Conservation (phyloP, 2,888 invertebrate species). For the Lasioglossum villosulum region DNA sequence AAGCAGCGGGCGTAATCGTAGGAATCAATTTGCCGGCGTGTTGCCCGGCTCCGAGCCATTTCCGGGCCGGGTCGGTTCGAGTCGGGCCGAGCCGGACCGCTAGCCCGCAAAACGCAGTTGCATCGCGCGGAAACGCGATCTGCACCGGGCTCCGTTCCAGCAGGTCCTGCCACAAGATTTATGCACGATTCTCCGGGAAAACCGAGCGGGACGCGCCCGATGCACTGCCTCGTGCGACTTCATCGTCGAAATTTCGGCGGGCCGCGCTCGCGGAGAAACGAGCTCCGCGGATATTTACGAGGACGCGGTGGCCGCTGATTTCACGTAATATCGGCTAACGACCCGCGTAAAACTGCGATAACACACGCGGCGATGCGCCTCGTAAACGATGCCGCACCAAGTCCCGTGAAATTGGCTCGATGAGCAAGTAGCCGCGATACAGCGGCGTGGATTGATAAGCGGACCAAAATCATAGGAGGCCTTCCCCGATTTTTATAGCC, state of each 20-base stretch:
- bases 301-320: conserved; percentile 14
- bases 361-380: background rate
- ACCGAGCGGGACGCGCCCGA: conserved; percentile 48
- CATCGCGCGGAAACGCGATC: conserved; percentile 46
- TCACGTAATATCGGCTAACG: conserved; percentile 15
- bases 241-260: conserved; percentile 21
- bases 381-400: conserved; percentile 5
- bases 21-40: conserved; percentile 56
- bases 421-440: background rate
- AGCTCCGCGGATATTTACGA: conserved; percentile 27
- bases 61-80: conserved; percentile 40
- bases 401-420: conserved; percentile 16
- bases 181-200: conserved; percentile 44
- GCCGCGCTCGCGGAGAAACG: background rate
- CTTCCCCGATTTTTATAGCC: background rate
- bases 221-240: conserved; percentile 37
- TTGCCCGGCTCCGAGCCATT: conserved; percentile 60
- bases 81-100: background rate
- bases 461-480: background rate
- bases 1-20: conserved; percentile 63
- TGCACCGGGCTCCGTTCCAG: background rate
- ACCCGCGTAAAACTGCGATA: conserved; percentile 15
- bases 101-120: conserved; percentile 43
- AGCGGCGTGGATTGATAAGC: conserved; percentile 6
- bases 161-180: conserved; percentile 46